phyloP scores from a whole-genome alignment of 2,888 invertebrate genomes.

The Selenia dentaria region DNA sequence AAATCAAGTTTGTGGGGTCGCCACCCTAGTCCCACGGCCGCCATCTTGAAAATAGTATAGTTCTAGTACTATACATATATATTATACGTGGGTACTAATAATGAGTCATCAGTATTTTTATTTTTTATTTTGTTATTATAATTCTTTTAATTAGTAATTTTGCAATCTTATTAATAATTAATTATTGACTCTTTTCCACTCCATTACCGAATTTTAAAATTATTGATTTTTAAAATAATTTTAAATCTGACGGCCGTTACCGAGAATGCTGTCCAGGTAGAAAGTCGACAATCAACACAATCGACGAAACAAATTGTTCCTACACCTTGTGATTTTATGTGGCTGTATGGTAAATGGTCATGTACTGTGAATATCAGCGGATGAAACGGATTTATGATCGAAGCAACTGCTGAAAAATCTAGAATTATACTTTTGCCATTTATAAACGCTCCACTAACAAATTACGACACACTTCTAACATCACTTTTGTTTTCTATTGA shows the following conservation, averaged over 20 bases:
- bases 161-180: conserved; percentile 1
- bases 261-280: neutral
- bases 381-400: neutral
- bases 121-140: neutral
- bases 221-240: conserved; percentile 3
- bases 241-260: conserved; percentile 3
- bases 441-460: no score
- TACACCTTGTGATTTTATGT: neutral
- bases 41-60: no score
- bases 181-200: conserved; percentile 28
- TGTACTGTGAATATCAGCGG: neutral
- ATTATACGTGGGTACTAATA: neutral
- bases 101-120: neutral
- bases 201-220: conserved; percentile 10
- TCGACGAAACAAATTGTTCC: neutral
- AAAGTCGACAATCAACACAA: neutral
- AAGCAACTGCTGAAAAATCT: neutral
- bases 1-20: no score
- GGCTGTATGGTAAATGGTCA: neutral
- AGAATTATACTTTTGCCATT: no score
- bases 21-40: no score
- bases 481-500: no score
- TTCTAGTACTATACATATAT: no score
- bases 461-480: no score
- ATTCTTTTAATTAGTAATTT: conserved; percentile 1